Base-by-base conservation (phyloP, 2,113 vertebrate species). In the Sorex araneus region DNA sequence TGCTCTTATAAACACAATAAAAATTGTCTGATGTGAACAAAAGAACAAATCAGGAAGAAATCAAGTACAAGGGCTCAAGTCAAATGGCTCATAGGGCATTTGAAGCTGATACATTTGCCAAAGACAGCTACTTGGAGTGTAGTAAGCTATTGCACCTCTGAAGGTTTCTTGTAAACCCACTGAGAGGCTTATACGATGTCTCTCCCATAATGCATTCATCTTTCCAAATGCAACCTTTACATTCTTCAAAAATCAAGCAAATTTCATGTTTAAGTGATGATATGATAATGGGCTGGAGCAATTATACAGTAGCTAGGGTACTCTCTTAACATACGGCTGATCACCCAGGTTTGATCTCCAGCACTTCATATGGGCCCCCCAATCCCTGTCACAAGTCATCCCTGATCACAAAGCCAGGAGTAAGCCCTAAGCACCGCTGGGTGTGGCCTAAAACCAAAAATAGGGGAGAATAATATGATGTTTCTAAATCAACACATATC, bases 161-260 rank as follows among this genome's bases (percentile, higher is more conserved):
- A 83, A 87, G 81, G 76, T 45, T 64, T 34, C 30, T 74, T 78
- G 19, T 40, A 78, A 95, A 84, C 10, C 45, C 2, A 5, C 66
- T 60, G 83, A 66, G 60, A 85, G 28, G 75, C 18, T 67, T 13
- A 84, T 60, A 84, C 10, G 27, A 63, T 43, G 18, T 94, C 66
- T 74, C 67, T 69, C 45, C 8, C 57, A 12, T 10, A 84, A 6
- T 47, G 64, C 8, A 36, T 69, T 82, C 28, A 54, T 92, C 90
- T 93, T 84, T 34, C 32, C n/a, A 67, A 70, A 86, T 64, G 21
- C 34, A 69, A 93, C 60, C 69, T 84, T 54, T 60, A 34, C 47
- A 74, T 40, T 92, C 75, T 90, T 57, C 75, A 96, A 93, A 93
- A 8, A 84, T 70, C 45, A 85, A 74, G 23, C 15, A 54, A 86